Evolutionary conservation across 1,140 invertebrate genomes (phyloP), one percentile per base, ranked within the genome.

Genomic region (Panulirus ornatus): DNA sequence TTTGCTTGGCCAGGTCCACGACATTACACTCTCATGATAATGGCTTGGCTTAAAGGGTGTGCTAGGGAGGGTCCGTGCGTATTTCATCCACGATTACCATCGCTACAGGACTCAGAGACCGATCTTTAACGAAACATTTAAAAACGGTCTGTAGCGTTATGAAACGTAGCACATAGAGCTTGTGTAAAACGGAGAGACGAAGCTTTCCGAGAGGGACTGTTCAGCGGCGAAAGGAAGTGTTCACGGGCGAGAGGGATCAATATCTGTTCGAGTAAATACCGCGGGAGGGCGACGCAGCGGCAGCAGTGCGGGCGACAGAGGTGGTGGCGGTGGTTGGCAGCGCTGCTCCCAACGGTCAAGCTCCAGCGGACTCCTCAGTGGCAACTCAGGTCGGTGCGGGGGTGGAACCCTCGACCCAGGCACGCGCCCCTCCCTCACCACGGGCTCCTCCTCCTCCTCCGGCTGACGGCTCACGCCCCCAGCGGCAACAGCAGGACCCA

Each of bases 31-130:
- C 11, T 27, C 8, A 47, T 36, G 40, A 78, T 78, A 47, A 78
- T n/a, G 30, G 40, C 40, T 6, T 47, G 22, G 40, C 75, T 19
- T 47, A 9, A 34, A 78, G 27, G 27, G 44, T 44, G 42, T 27
- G 44, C 40, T 44, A 22, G 30, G 42, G 44, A 42, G 75, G 40
- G 40, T 27, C 58, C 58, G 75, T 42, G 73, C 75, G 75, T 78
- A 78, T 78, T 78, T 78, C 40, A 78, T 36, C 75, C 40, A 78
- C 44, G 75, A 78, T 47, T 78, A 78, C 75, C 44, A 78, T 47
- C 75, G 22, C 40, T 47, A 78, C 75, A 22, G 44, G 75, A 78
- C 75, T 1, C 40, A 66, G 30, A 27, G 27, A 58, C 14, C 19
- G 54, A 14, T 22, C 54, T 22, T 16, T 19, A 30, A n/a, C 75